Base-by-base conservation (phyloP, 2,888 invertebrate genomes). In the Cylloceria caligata region DNA sequence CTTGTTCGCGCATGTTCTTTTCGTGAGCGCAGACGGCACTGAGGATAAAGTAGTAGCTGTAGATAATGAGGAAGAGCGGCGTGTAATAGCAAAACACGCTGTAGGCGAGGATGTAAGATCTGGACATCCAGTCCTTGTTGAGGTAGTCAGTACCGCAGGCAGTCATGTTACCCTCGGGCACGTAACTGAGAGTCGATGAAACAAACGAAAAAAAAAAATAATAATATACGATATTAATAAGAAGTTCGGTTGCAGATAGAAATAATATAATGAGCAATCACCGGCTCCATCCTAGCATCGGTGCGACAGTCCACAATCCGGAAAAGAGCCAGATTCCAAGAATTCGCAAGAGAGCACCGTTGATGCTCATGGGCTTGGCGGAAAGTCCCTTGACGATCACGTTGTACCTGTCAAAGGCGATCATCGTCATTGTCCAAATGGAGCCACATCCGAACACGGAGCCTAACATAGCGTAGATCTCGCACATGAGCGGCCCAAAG, bases 131-230 rank as follows among this genome's bases (percentile, higher is more conserved):
- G 84, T 96, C 96, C 93, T 96, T 96, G 92, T 93, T 95, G 87
- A 98, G 94, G 91, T 97, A 98, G 92, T 97, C 97, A 74, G 98
- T 98, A 76, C 98, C 98, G 90, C 98, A 98, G 42, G 97, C 97
- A 57, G 98, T 98, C 96, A 98, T 96, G 93, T 98, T 98, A 81
- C 98, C 98, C 93, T 98, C 98, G 7, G 98, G 98, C 64, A 98
- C 97, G 92, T 98, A 98, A 91, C 97, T 97, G 92, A 84, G n/a
- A n/a, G n/a, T n/a, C n/a, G 87, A 79, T 68, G 30, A 13, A 67
- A 72, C 80, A 0, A 34, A 24, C 1, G 3, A 30, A 4, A 30
- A 4, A 30, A 4, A 55, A 27, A 13, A 13, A 55, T 27, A 24
- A 2, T 9, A 3, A 13, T 27, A n/a, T 1, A 27, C 3, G n/a